Evolutionary conservation across 2,113 vertebrate genomes (phyloP).

Genomic region (Archocentrus centrarchus): DNA sequence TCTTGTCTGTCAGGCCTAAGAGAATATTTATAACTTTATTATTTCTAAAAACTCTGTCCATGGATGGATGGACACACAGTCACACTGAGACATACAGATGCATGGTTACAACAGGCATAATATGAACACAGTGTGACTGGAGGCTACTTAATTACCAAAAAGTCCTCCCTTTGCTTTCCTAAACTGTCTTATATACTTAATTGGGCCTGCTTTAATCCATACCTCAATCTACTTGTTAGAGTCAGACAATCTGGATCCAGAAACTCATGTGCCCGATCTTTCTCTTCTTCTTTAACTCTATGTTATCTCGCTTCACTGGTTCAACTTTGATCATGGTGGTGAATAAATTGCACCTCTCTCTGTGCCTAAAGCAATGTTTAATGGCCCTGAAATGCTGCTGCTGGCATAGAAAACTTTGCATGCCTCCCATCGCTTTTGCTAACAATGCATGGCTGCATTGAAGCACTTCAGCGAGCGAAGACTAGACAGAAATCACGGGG

Average conservation of each 20-base stretch:
- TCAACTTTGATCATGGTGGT: conserved; percentile 37
- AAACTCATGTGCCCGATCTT: background rate
- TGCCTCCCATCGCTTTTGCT: background rate
- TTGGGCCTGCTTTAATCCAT: conserved; percentile 5
- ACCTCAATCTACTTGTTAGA: conserved; percentile 37
- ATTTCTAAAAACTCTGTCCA: background rate
- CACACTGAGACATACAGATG: background rate
- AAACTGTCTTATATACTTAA: conserved; percentile 6
- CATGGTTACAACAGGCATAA: background rate
- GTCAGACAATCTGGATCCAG: conserved; percentile 5
- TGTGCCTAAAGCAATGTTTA: conserved; percentile 33
- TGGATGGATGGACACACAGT: background rate
- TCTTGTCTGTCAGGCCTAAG: background rate
- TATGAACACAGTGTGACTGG: background rate
- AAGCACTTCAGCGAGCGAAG: background rate
- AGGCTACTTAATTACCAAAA: conserved; percentile 1
- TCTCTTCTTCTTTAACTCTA: background rate
- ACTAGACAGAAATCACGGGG: conserved; percentile 15
- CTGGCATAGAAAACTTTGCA: conserved; percentile 21
- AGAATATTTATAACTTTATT: background rate
- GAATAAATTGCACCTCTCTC: conserved; percentile 31
- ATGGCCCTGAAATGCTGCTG: conserved; percentile 33
- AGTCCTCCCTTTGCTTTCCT: background rate
- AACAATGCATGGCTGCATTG: conserved; percentile 19
- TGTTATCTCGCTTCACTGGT: conserved; percentile 12